These are phyloP conservation scores for Pollenia griseotomentosa DNA, from an alignment of 2,888 invertebrate species.

Conservation along the genomic window DNA sequence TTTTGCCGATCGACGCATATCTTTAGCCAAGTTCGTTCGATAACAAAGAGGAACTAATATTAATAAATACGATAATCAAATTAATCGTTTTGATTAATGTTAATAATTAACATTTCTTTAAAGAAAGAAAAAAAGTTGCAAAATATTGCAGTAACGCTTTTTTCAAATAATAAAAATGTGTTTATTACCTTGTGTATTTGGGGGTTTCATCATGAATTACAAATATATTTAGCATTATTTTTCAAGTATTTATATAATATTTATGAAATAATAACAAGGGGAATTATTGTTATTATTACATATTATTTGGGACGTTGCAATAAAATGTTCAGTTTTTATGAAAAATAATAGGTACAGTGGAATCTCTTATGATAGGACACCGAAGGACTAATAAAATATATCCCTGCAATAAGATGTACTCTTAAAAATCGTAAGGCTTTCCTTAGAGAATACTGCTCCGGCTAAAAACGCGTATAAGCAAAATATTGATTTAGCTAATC, in stretches of 20 bases:
- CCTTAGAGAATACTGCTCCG: no score
- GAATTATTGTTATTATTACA: not conserved
- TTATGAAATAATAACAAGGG: slow-evolving; percentile 31
- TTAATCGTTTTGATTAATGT: slow-evolving; percentile 26
- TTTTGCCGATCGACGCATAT: slow-evolving; percentile 13
- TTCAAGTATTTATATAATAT: not conserved
- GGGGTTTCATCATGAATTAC: not conserved
- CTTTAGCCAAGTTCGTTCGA: slow-evolving; percentile 12
- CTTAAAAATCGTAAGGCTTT: no score
- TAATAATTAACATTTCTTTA: slow-evolving; percentile 14
- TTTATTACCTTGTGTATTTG: not conserved
- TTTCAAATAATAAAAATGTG: not conserved
- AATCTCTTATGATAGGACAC: no score
- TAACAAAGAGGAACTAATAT: slow-evolving; percentile 35
- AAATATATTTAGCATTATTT: slow-evolving; percentile 4
- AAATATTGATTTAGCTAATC: no score
- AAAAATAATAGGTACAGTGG: not conserved
- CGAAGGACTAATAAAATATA: no score
- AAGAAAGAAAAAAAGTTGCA: slow-evolving; percentile 7
- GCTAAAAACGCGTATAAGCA: no score
- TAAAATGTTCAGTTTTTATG: not conserved
- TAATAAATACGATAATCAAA: not conserved
- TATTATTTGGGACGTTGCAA: not conserved
- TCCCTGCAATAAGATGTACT: no score
- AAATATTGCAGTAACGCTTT: slow-evolving; percentile 14